Base-by-base conservation (phyloP, 2,888 invertebrate genomes). In the Trissolcus japonicus region DNA sequence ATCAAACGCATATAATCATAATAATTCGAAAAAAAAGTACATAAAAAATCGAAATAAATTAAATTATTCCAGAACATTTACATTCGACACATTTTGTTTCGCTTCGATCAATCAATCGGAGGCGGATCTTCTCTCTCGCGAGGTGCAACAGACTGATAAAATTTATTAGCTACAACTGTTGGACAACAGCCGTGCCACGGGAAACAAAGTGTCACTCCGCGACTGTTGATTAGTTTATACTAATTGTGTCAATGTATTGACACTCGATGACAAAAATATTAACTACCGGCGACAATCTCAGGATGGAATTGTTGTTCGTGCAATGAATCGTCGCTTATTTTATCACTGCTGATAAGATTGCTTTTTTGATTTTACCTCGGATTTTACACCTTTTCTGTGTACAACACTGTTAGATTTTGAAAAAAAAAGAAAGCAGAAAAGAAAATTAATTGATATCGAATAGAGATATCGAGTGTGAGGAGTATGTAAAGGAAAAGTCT, bases 71-170 rank as follows among this genome's bases (percentile, higher is more conserved):
- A 43, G 43, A 9, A 16, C 51, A 61, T 61, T 71, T 71, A 62
- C 57, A 71, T 56, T 57, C 50, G 56, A 14, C 63, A 40, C 63
- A 63, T 71, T 16, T 43, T 53, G 35, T 35, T 35, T 35, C 6
- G 35, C 6, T 35, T 35, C 35, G 7, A 9, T 35, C 35, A 9
- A 25, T 25, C 25, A 25, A 6, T 25, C 25, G 25, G 35, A 35
- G 35, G 9, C 35, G 1, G 35, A 11, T 35, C 9, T 35, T 35
- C 7, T 35, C 35, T 35, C 25, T 7, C 25, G 35, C 35, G 35
- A 35, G 35, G 35, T 35, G 35, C 35, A 35, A 35, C 29, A 6
- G 29, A 35, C 35, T 29, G 29, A 29, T 29, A 29, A 6, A 29
- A 29, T 29, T n/a, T 29, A 29, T 29, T 29, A 29, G 29, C 6